phyloP scores from a whole-genome alignment of 2,797 vertebrate species.

The Sebastiscus tertius region DNA sequence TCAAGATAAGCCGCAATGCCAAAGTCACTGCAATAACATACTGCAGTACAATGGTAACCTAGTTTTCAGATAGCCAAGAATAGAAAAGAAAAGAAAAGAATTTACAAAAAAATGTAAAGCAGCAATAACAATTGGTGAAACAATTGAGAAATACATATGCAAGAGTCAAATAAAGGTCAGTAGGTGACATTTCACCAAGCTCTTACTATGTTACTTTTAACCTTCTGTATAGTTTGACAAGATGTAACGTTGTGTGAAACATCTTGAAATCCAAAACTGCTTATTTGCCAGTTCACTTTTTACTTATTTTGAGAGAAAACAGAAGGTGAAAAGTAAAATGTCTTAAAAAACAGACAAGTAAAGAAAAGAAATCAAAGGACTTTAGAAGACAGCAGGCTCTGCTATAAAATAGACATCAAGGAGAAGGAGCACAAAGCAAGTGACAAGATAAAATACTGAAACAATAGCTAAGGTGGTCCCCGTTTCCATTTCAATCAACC shows the following conservation, averaged over 20 bases:
- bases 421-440: conserved; percentile 34
- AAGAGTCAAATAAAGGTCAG: neutral
- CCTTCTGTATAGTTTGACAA: neutral
- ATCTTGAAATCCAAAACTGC: neutral
- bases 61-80: neutral
- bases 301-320: neutral
- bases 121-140: neutral
- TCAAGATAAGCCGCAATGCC: neutral
- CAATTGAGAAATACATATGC: neutral
- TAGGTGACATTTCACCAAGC: neutral
- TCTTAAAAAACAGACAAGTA: neutral
- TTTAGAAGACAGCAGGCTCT: neutral
- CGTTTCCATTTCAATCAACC: conserved; percentile 55
- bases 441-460: conserved; percentile 20
- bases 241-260: neutral
- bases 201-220: neutral
- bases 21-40: neutral
- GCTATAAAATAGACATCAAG: conserved; percentile 49
- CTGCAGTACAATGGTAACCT: neutral
- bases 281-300: neutral
- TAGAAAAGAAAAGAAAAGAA: too few species aligned
- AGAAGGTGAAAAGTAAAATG: neutral
- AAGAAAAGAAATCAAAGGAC: neutral
- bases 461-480: conserved; percentile 28
- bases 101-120: neutral